Evolutionary conservation across 1,140 invertebrate species (phyloP), one percentile per base, ranked within the genome.

Genomic region (Papilio polytes): DNA sequence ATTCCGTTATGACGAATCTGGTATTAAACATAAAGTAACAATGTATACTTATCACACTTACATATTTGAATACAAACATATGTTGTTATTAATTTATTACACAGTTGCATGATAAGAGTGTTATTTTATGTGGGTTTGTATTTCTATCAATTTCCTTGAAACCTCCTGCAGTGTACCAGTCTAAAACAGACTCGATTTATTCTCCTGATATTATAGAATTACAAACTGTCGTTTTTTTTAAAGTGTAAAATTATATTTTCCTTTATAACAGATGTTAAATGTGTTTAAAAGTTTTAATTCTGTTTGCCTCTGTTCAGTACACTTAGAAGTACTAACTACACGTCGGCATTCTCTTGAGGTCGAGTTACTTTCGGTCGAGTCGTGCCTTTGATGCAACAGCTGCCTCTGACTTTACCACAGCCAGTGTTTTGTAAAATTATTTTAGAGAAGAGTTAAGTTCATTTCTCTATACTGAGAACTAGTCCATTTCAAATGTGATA

Each of bases 111-210:
- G 31, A 36, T 36, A 20, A 20, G 36, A 41, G 7, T 41, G 36
- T 41, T 20, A 18, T 56, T 56, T 56, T 56, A 53, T 56, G 36
- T 18, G 59, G 66, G 56, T 83, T 86, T 46, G 20, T 73, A 73
- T 56, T 7, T 41, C 36, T 41, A 41, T 41, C 4, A 41, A 41
- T 41, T 41, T 41, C 36, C 7, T 41, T 41, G 36, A 41, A 7
- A 41, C 6, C 6, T 41, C 6, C 36, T 8, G 36, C 36, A 7
- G 36, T 41, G 0, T 41, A 41, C 26, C 26, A 26, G 26, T 26
- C 26, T 26, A 41, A 41, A 41, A 41, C 36, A 6, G 36, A 41
- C 0, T 41, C 31, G 31, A 36, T 36, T n/a, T n/a, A 36, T 36
- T 41, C 7, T 41, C 7, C 36, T 41, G 36, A 8, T 41, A 41